Evolutionary conservation across 2,797 vertebrate species (phyloP).

Genomic region (Acestrorhynchus altus): DNA sequence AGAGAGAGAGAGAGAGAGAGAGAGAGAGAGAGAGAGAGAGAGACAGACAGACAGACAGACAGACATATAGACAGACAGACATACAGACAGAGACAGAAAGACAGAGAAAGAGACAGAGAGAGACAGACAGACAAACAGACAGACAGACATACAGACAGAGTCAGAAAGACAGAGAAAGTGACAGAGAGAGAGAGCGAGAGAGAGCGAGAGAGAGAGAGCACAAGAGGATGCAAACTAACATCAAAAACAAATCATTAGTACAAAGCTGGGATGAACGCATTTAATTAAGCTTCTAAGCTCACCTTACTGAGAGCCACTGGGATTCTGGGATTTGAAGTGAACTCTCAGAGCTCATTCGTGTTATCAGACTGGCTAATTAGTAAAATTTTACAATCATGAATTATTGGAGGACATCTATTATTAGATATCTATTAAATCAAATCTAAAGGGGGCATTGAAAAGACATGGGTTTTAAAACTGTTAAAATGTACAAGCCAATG

Average conservation of each 20-base stretch:
- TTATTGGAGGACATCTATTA: not conserved
- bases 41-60: not conserved
- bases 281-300: constrained; percentile 21
- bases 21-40: not conserved
- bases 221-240: not conserved
- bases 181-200: not conserved
- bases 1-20: not conserved
- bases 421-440: not conserved
- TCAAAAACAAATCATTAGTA: constrained; percentile 12
- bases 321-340: constrained; percentile 12
- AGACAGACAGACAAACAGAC: too few relatives aligned
- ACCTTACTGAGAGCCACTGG: not conserved
- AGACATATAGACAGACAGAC: not conserved
- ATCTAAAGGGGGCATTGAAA: too few relatives aligned
- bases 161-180: not conserved
- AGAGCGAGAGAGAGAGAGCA: not conserved
- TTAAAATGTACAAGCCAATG: too few relatives aligned
- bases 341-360: not conserved
- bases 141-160: too few relatives aligned
- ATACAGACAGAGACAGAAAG: not conserved
- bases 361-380: not conserved
- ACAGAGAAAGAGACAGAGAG: not conserved
- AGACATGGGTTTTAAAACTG: too few relatives aligned
- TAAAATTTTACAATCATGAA: not conserved
- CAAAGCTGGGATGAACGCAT: not conserved